A percentile compares a stretch with the other conserved stretches of the same genome.
phyloP scores from a whole-genome alignment of 1,140 invertebrate genomes.

The Pachyrhynchus sulphureomaculatus region DNA sequence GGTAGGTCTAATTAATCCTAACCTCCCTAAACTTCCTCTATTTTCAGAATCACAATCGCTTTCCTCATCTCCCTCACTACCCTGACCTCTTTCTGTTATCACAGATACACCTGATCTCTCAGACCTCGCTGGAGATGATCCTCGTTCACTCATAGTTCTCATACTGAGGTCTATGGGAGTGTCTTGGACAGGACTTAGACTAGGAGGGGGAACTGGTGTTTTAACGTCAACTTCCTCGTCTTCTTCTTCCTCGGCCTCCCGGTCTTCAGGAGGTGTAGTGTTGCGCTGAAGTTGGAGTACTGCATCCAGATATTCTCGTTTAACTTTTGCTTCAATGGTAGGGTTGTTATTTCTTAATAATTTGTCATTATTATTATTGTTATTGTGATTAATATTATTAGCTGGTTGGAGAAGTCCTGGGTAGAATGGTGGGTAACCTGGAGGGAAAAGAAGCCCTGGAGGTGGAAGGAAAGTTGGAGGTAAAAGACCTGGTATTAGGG shows the following conservation, averaged over 20 bases:
- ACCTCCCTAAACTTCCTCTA: slow-evolving; percentile 51
- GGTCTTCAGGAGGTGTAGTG: slow-evolving; percentile 50
- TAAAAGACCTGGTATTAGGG: slow-evolving; percentile 58
- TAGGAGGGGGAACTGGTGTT: slow-evolving; percentile 41
- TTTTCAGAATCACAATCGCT: slow-evolving; percentile 57
- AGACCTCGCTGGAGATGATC: slow-evolving; percentile 54
- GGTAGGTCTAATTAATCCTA: slow-evolving; percentile 56
- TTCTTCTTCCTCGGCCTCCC: slow-evolving; percentile 9
- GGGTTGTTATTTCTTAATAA: slow-evolving; percentile 48
- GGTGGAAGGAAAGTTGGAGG: slow-evolving; percentile 65
- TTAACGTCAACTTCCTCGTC: slow-evolving; percentile 39
- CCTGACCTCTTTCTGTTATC: slow-evolving; percentile 54
- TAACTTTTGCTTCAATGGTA: slow-evolving; percentile 60
- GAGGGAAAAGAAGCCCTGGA: slow-evolving; percentile 65
- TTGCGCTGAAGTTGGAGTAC: slow-evolving; percentile 67
- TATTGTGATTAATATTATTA: neutral
- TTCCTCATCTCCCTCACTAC: slow-evolving; percentile 57
- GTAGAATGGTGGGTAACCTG: slow-evolving; percentile 63
- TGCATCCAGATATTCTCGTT: slow-evolving; percentile 70
- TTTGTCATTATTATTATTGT: neutral
- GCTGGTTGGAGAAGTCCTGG: slow-evolving; percentile 60
- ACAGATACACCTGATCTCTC: slow-evolving; percentile 54
- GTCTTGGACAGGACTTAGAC: slow-evolving; percentile 57
- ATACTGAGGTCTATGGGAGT: slow-evolving; percentile 78
- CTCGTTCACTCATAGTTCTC: slow-evolving; percentile 59